A percentile compares a stretch with the other conserved stretches of the same genome.
These are phyloP conservation scores for Sciaenops ocellatus DNA, from an alignment of 2,797 vertebrate genomes.

Conservation along the genomic window DNA sequence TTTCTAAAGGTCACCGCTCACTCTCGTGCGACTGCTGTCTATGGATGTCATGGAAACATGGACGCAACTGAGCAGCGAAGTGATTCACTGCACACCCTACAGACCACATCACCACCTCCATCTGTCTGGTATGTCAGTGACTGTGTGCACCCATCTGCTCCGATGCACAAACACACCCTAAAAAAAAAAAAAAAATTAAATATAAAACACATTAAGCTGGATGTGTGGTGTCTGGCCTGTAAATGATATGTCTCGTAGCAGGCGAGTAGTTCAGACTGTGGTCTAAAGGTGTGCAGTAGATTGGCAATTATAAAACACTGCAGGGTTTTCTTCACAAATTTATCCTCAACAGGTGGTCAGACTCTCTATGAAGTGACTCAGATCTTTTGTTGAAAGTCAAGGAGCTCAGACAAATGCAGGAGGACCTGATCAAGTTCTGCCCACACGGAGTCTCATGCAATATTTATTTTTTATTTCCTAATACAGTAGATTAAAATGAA, in stretches of 20 bases:
- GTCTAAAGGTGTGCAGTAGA: not conserved
- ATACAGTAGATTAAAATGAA: not conserved
- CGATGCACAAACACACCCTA: slow-evolving; percentile 12
- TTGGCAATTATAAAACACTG: not conserved
- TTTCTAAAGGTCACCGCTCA: slow-evolving; percentile 42
- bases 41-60: slow-evolving; percentile 36
- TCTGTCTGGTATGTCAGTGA: slow-evolving; percentile 39
- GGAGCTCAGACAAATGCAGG: not conserved
- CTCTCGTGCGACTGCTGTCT: slow-evolving; percentile 1
- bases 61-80: slow-evolving; percentile 32
- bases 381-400: not conserved
- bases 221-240: not conserved
- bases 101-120: slow-evolving; percentile 43
- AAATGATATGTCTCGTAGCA: not conserved
- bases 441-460: not conserved
- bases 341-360: not conserved
- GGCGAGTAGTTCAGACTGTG: not conserved
- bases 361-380: not conserved
- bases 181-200: slow-evolving; percentile 4
- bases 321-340: not conserved
- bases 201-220: not conserved
- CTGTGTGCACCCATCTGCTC: slow-evolving; percentile 40
- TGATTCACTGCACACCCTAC: slow-evolving; percentile 47
- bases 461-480: not conserved
- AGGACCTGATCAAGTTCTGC: not conserved